Conservation (phyloP, 1,140 invertebrate genomes). For the Zaprionus ghesquierei region DNA sequence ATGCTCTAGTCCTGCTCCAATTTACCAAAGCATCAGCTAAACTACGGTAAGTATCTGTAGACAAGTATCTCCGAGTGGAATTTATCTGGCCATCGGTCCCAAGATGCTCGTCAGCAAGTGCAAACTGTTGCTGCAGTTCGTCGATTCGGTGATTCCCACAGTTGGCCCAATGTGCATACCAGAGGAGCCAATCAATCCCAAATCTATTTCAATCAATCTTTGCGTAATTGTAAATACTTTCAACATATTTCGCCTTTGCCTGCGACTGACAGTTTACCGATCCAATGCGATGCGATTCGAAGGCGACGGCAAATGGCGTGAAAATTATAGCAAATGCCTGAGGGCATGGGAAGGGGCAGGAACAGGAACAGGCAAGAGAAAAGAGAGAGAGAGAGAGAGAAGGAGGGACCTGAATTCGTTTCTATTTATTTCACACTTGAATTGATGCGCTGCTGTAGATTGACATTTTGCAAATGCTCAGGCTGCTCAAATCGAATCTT, state of each 20-base stretch:
- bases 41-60: not conserved
- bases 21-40: slow-evolving; percentile 2
- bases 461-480: slow-evolving; percentile 82
- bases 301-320: slow-evolving; percentile 68
- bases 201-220: slow-evolving; percentile 81
- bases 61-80: not conserved
- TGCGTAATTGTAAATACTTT: slow-evolving; percentile 81
- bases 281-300: slow-evolving; percentile 7
- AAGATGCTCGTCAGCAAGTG: slow-evolving; percentile 41
- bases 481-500: slow-evolving; percentile 21
- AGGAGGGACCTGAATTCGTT: slow-evolving; percentile 73
- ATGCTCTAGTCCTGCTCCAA: slow-evolving; percentile 1
- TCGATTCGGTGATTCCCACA: too few relatives aligned
- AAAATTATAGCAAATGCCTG: slow-evolving; percentile 79
- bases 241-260: slow-evolving; percentile 69
- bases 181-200: slow-evolving; percentile 75
- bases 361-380: too few relatives aligned
- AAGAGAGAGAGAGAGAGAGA: not conserved
- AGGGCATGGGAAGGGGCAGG: not conserved
- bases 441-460: slow-evolving; percentile 79
- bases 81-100: slow-evolving; percentile 35
- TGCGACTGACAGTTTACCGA: slow-evolving; percentile 35
- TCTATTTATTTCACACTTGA: slow-evolving; percentile 81
- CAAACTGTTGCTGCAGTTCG: slow-evolving; percentile 44
- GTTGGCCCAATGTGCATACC: slow-evolving; percentile 66